Evolutionary conservation across 2,888 invertebrate species (phyloP), one percentile per base, ranked within the genome.

Genomic region (Eupithecia vulgata): DNA sequence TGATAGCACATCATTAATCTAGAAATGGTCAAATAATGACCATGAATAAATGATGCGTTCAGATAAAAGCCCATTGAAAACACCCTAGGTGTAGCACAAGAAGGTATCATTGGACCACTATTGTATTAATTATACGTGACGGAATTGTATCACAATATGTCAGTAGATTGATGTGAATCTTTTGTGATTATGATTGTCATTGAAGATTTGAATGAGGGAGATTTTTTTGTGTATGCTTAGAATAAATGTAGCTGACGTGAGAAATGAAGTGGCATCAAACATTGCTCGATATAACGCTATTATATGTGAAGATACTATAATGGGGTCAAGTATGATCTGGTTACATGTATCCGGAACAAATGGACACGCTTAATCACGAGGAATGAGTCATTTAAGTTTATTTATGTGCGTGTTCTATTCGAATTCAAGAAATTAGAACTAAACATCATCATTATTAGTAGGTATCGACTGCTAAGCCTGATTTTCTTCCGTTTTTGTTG

Each of bases 21-120:
- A 80, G 87, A 92, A 93, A 94, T 90, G 94, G 94, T 93, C 94
- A 94, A 94, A 94, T 94, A 94, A 94, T 94, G 94, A 94, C 94
- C 94, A 92, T 92, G 92, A 94, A 94, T 94, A 94, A 93, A 92
- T 93, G 89, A 91, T 91, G 84, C 78, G 88, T 84, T 88, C 83
- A 89, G 92, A 91, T 91, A 90, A 77, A 73, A 73, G 72, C 68
- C 75, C 48, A 70, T 75, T 73, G 72, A 75, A 72, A 68, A 68
- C 70, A 75, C 75, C 75, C 75, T 75, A 72, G 68, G 82, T 85
- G 85, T 88, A 76, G 82, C 83, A 73, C 88, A 89, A 90, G 90
- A 88, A 90, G 85, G 84, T 85, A 80, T 77, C 79, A 85, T 88
- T 82, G 88, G 87, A 82, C 87, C 88, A 85, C 83, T 88, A 70